These are phyloP conservation scores for Acanthiza pusilla DNA, from an alignment of 2,797 vertebrate species.

Conservation along the genomic window DNA sequence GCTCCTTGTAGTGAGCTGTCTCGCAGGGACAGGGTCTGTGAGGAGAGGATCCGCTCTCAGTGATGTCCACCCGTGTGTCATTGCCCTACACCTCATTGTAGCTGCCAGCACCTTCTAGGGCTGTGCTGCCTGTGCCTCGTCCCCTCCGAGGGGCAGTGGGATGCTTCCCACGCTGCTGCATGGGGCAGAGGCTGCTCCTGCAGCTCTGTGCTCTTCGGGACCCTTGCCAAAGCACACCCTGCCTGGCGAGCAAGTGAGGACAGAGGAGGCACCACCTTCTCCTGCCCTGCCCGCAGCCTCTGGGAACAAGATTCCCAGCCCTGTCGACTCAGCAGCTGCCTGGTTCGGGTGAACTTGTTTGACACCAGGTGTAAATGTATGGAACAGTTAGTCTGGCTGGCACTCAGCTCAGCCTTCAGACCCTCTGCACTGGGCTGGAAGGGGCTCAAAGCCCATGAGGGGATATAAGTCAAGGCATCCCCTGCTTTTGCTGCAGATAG, in stretches of 20 bases:
- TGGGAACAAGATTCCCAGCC: slow-evolving; percentile 37
- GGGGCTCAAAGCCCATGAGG: accelerated
- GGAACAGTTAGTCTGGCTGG: background rate
- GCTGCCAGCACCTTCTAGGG: accelerated
- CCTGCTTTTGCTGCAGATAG: background rate
- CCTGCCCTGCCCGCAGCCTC: background rate
- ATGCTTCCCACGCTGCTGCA: background rate
- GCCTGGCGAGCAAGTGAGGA: background rate
- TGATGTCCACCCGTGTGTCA: background rate
- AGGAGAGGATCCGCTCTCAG: background rate
- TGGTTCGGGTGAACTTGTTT: slow-evolving; percentile 16
- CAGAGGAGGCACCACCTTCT: background rate
- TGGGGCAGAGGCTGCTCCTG: background rate
- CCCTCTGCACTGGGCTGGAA: background rate
- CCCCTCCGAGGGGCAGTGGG: background rate
- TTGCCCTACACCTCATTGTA: background rate
- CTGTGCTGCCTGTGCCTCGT: background rate
- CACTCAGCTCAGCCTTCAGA: background rate
- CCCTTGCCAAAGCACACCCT: background rate
- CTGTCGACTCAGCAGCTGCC: slow-evolving; percentile 32
- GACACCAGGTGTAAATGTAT: background rate
- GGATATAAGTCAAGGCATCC: background rate
- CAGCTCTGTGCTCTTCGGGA: background rate
- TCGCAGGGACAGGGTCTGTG: background rate
- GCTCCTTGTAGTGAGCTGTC: background rate